phyloP scores from a whole-genome alignment of 2,888 invertebrate genomes.

The Petrolisthes manimaculis region DNA sequence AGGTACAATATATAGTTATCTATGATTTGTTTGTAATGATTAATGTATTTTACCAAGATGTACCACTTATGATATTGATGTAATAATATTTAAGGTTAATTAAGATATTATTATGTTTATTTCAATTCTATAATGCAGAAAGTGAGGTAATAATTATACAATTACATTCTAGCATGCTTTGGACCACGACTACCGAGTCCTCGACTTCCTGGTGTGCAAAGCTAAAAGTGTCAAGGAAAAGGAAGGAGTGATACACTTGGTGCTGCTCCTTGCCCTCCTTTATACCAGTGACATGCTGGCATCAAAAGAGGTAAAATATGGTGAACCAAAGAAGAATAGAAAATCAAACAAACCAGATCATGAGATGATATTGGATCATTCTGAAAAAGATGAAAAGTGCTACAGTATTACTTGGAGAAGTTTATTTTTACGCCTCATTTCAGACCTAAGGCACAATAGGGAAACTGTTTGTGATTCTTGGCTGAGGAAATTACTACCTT shows the following conservation, averaged over 20 bases:
- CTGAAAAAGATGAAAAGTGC: no score
- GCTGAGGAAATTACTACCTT: background rate
- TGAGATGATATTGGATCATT: no score
- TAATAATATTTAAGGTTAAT: no score
- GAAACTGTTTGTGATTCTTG: background rate
- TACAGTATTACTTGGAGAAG: background rate
- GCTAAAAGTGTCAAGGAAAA: conserved; percentile 15
- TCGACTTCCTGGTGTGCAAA: conserved; percentile 4
- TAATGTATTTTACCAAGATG: no score
- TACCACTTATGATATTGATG: no score
- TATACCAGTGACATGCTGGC: background rate
- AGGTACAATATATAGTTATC: no score
- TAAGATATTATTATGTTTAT: no score
- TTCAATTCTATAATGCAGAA: no score
- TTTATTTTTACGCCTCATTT: background rate
- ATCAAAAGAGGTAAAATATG: background rate
- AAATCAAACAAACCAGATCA: no score
- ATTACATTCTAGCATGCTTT: conserved; percentile 11
- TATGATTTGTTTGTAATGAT: no score
- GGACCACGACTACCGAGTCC: conserved; percentile 16
- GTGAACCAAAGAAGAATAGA: background rate
- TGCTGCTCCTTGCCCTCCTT: conserved; percentile 10
- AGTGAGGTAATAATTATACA: no score
- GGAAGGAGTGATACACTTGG: background rate
- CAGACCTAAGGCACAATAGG: background rate